These are phyloP conservation scores for Urocynchramus pylzowi DNA, from an alignment of 2,113 vertebrate species.

Conservation along the genomic window DNA sequence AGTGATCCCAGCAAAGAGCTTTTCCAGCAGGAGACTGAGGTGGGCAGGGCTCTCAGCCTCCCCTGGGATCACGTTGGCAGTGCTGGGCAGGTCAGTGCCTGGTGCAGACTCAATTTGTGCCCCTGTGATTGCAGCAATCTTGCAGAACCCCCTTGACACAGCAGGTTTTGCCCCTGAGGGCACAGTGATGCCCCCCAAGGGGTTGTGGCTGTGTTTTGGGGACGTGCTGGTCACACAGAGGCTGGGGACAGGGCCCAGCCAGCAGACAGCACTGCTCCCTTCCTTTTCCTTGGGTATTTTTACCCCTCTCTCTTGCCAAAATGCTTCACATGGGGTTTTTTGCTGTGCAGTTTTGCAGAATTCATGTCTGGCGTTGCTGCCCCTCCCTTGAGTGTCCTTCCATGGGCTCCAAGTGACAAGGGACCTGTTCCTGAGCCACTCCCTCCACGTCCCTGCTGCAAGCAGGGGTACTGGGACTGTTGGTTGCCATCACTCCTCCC, in stretches of 20 bases:
- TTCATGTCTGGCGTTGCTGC: rapidly evolving
- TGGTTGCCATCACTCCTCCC: rapidly evolving
- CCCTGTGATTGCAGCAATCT: background rate
- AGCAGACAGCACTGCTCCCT: background rate
- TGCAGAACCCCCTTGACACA: background rate
- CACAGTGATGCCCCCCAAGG: rapidly evolving
- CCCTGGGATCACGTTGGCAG: rapidly evolving
- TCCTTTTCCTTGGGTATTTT: background rate
- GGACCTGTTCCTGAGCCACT: background rate
- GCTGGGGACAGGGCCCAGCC: background rate
- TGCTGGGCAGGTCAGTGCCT: background rate
- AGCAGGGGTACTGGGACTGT: background rate
- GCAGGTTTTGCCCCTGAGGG: background rate
- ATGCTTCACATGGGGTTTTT: rapidly evolving
- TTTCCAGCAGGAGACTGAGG: rapidly evolving
- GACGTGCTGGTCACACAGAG: rapidly evolving
- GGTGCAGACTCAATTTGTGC: background rate
- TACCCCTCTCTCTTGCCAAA: background rate
- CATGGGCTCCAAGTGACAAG: background rate
- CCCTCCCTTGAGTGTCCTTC: background rate
- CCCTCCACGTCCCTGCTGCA: rapidly evolving
- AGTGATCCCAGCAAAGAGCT: background rate
- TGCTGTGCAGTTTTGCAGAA: background rate
- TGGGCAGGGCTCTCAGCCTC: background rate
- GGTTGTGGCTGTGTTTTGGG: background rate